Base-by-base conservation (phyloP, 2,113 vertebrate genomes). In the Grammomys surdaster region DNA sequence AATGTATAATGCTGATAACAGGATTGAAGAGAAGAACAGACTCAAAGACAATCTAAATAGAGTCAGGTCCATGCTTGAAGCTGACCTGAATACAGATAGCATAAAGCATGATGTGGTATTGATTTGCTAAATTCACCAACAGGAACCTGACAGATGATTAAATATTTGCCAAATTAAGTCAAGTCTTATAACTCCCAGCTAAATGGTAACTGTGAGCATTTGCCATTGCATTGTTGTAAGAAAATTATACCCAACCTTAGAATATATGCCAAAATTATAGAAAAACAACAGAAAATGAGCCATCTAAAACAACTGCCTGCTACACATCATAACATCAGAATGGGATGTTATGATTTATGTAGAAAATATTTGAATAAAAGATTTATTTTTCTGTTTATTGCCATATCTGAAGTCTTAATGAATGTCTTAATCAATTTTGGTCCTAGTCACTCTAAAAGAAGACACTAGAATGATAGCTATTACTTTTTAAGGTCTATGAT, bases 61-160 rank as follows among this genome's bases (percentile, higher is more conserved):
- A 97, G 92, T 95, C 95, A 85, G 90, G 40, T 33, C 69, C 70
- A 24, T n/a, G 19, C 54, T 72, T 92, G 91, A 86, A 95, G 72
- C 80, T 96, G 91, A 91, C 94, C 70, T 86, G 90, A 96, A 98
- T 97, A 93, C 88, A 90, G 70, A 96, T 95, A 67, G 10, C 60
- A 78, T 86, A 93, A 97, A 95, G 70, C 72, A 77, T 80, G 95
- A 96, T 93, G 96, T 58, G 85, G 90, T 97, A 96, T 97, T 97
- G 97, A 98, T 97, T 96, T 93, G 65, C 81, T 92, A 94, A 96
- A 88, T 84, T 96, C 81, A 94, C 63, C 91, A 95, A 81, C 67
- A 63, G 85, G 75, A 94, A n/a, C 6, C 95, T 92, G 92, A 94
- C 54, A 78, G 84, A 95, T 94, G 85, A 96, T 96, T 97, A 97